Evolutionary conservation across 2,797 vertebrate species (phyloP), one percentile per base, ranked within the genome.

Genomic region (Sebastes paucispinis): DNA sequence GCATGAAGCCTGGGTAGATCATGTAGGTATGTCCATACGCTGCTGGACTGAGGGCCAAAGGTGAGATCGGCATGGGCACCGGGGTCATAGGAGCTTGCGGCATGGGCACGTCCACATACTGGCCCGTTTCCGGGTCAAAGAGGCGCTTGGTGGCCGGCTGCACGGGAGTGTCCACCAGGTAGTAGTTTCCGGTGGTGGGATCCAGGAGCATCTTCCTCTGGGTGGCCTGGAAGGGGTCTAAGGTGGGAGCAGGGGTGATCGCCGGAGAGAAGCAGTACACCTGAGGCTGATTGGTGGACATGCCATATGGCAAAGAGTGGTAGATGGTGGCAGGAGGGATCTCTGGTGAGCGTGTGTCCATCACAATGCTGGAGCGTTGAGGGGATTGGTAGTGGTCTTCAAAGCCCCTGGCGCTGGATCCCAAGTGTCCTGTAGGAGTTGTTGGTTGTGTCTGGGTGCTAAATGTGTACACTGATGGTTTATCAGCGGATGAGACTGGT

Each of bases 151-250:
- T 98, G 75, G 96, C 63, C 0, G 96, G 96, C 83, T 95, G 97
- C 27, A 98, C 89, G 0, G 98, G 98, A 0, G 98, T 96, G 89
- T 99, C 98, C 74, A 99, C 98, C 80, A 99, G 91, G 86, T 98
- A 99, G 89, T 97, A 99, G 90, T 96, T 98, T 47, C 98, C 98
- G 0, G 97, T 99, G 52, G 95, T 96, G 54, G 98, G 97, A 88
- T 99, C 98, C 90, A 99, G 92, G 54, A 99, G 96, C 97, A 99
- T 96, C 89, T 97, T 98, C 75, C 97, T 96, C 92, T 98, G 98
- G 2, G 97, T 97, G 88, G 95, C 91, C 75, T 96, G 96, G 66
- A 96, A 96, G 8, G 95, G 94, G 12, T 97, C 96, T 27, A 94
- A 67, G 11, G 94, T 79, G 24, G 94, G 93, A 2, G 88, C 94